Evolutionary conservation across 2,797 vertebrate species (phyloP), one percentile per base, ranked within the genome.

Genomic region (Myioborus melanocephalus): DNA sequence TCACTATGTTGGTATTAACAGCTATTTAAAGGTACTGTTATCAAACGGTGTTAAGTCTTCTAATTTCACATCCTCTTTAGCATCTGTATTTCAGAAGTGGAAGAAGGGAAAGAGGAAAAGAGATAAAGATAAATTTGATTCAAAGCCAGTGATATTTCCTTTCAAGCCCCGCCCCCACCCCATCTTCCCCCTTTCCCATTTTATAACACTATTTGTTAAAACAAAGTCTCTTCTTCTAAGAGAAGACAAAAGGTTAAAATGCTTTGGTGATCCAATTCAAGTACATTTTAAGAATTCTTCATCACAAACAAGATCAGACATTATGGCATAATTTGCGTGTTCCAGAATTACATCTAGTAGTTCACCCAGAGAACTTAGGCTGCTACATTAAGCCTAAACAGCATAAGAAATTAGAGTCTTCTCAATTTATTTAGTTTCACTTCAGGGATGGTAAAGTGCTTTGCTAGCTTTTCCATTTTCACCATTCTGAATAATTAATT

Each of bases 401-500:
- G 77, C 82, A 43, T 71, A 92, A 90, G 66, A 87, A 95, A 96
- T 93, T 60, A 86, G 52, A 83, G 43, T 70, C 87, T 85, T 78
- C 88, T 77, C 84, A 77, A 93, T 93, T 96, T 95, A 91, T 90
- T 93, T 96, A 70, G 61, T 64, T 96, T 96, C 71, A 94, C 57
- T 97, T 97, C 77, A 57, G 91, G 66, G 37, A 75, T 50, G 17
- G 70, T 80, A 59, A 64, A 94, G 57, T 90, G 86, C 70, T 92
- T 96, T 93, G 72, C 88, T 77, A 96, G 91, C 87, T 87, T 95
- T 96, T 86, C 80, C 61, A 95, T 96, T 97, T 96, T 96, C 32
- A 24, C 73, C 69, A 77, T 41, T 81, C 94, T 98, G 90, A 98
- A 97, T 97, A 97, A 97, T 97, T 96, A 95, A 97, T 97, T 95